Conservation (phyloP, 1,140 invertebrate species). For the Leptonema lineaticorne region DNA sequence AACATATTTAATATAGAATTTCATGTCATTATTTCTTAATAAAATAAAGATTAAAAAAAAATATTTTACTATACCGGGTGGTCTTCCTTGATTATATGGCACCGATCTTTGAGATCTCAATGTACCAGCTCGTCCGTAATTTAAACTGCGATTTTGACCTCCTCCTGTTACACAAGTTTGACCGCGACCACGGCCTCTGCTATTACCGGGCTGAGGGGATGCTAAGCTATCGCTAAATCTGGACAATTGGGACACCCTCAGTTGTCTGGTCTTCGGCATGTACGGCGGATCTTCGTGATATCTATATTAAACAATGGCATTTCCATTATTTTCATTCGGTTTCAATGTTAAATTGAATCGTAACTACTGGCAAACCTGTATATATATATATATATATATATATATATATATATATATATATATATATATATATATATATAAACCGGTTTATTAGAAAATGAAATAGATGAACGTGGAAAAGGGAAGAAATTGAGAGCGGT, state of each 20-base stretch:
- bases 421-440: too few relatives aligned
- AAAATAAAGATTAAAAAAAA: too few relatives aligned
- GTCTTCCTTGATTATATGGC: slow-evolving; percentile 28
- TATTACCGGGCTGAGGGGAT: not conserved
- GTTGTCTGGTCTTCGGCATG: slow-evolving; percentile 37
- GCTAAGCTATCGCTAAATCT: slow-evolving; percentile 46
- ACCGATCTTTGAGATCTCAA: slow-evolving; percentile 26
- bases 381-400: too few relatives aligned
- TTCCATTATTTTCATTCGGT: too few relatives aligned
- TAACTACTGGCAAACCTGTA: not conserved
- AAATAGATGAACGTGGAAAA: too few relatives aligned
- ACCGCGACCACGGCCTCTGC: slow-evolving; percentile 6
- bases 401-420: too few relatives aligned
- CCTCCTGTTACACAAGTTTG: not conserved
- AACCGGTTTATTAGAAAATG: too few relatives aligned
- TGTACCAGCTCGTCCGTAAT: not conserved
- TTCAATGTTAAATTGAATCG: too few relatives aligned
- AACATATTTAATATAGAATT: too few relatives aligned
- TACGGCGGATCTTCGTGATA: slow-evolving; percentile 48
- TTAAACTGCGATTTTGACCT: not conserved
- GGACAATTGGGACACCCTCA: slow-evolving; percentile 48
- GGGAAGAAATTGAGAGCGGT: too few relatives aligned
- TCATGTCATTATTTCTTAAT: too few relatives aligned
- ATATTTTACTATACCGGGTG: slow-evolving; percentile 29
- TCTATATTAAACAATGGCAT: too few relatives aligned